phyloP scores from a whole-genome alignment of 2,113 vertebrate genomes.

The Xenopus tropicalis region DNA sequence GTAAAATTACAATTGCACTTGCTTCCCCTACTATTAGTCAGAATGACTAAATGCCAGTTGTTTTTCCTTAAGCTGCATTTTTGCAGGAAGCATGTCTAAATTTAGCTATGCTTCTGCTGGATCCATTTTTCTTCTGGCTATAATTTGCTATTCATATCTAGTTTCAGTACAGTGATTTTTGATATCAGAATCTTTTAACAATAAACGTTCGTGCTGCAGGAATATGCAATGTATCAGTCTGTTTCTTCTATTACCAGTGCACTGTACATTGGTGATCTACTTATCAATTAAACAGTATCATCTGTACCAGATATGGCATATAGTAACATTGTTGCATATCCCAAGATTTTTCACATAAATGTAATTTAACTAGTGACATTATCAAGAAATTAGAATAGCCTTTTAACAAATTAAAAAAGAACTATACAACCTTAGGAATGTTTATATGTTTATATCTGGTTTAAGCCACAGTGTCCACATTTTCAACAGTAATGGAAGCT shows the following conservation, averaged over 20 bases:
- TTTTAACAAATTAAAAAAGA: no score
- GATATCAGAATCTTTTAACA: slow-evolving; percentile 28
- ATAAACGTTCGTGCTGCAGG: not conserved
- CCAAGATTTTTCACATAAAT: no score
- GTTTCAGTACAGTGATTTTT: slow-evolving; percentile 27
- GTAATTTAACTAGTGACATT: no score
- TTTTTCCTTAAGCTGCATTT: slow-evolving; percentile 29
- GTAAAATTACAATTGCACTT: not conserved
- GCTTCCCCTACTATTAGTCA: slow-evolving; percentile 23
- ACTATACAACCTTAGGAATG: no score
- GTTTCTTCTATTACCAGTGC: not conserved
- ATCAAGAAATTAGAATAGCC: no score
- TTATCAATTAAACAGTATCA: no score
- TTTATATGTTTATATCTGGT: no score
- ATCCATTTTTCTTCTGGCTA: slow-evolving; percentile 38
- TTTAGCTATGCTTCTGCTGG: slow-evolving; percentile 37
- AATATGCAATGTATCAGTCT: slow-evolving; percentile 10
- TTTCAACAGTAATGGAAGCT: no score
- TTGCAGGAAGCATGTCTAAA: slow-evolving; percentile 33
- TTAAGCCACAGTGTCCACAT: no score
- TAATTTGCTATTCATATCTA: slow-evolving; percentile 43
- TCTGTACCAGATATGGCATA: no score
- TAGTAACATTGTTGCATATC: no score
- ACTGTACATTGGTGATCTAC: not conserved
- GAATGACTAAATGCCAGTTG: slow-evolving; percentile 39